These are phyloP conservation scores for Phyllotreta striolata DNA, from an alignment of 2,888 invertebrate genomes.

Conservation along the genomic window DNA sequence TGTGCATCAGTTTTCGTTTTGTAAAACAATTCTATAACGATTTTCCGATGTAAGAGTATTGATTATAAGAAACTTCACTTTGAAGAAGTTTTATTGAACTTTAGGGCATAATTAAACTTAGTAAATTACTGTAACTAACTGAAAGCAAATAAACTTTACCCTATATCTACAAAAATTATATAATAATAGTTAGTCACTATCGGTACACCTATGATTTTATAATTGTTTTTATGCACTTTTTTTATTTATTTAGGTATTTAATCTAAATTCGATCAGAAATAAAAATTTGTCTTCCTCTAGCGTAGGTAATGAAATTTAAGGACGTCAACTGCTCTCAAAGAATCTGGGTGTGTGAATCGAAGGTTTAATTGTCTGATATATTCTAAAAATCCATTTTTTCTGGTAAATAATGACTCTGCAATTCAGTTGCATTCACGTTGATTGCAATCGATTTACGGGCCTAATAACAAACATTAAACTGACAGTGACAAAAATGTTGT, in stretches of 20 bases:
- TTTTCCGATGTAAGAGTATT: not conserved
- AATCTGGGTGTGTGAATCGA: slow-evolving; percentile 19
- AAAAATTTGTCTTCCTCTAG: too few species aligned
- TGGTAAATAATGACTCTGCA: not conserved
- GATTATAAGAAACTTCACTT: not conserved
- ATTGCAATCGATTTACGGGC: too few species aligned
- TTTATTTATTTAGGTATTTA: not conserved
- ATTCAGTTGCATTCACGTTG: not conserved
- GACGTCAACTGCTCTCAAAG: not conserved
- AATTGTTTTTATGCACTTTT: slow-evolving; percentile 4
- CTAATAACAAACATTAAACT: too few species aligned
- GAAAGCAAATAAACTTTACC: too few species aligned
- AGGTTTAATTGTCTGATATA: slow-evolving; percentile 14
- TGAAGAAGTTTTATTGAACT: not conserved
- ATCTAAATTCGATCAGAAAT: too few species aligned
- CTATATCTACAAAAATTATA: not conserved
- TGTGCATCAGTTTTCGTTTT: slow-evolving; percentile 22
- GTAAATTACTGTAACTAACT: not conserved
- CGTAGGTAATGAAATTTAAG: slow-evolving; percentile 2
- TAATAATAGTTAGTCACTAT: not conserved
- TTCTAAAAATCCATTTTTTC: slow-evolving; percentile 5
- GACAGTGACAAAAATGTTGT: too few species aligned
- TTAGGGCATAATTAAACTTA: not conserved
- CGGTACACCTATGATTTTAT: not conserved
- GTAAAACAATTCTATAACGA: slow-evolving; percentile 1